Conservation (phyloP, 2,797 vertebrate genomes). For the Siniperca undulata region DNA sequence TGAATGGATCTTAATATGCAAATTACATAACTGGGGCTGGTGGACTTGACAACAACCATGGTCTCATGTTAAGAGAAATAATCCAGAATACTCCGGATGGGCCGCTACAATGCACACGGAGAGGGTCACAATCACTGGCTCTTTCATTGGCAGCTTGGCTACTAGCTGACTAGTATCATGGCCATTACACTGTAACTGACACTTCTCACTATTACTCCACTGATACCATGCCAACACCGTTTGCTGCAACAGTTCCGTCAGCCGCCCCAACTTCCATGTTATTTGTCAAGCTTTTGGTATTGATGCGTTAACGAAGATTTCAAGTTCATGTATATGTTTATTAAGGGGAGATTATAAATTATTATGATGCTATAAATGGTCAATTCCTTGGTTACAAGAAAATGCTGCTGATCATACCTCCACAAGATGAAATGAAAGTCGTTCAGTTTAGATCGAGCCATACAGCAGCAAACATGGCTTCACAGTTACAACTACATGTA, state of each 20-base stretch:
- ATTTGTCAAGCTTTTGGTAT: background rate
- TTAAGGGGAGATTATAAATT: background rate
- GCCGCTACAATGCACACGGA: background rate
- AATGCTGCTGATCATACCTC: background rate
- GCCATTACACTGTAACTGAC: background rate
- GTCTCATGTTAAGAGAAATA: background rate
- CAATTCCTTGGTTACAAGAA: background rate
- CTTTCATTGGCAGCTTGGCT: background rate
- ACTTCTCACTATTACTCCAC: background rate
- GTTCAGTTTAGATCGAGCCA: background rate
- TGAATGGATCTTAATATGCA: too few species aligned
- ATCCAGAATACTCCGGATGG: background rate
- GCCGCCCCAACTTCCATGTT: background rate
- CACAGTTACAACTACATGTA: background rate
- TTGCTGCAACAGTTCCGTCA: background rate
- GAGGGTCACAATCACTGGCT: background rate
- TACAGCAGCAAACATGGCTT: background rate
- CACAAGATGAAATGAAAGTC: background rate
- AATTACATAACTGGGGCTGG: too few species aligned
- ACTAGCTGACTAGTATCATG: background rate
- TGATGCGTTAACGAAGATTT: background rate
- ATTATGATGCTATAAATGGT: too few species aligned
- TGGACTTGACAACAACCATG: background rate
- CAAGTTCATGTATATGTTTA: background rate
- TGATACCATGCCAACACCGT: too few species aligned